Evolutionary conservation across 2,797 vertebrate species (phyloP), one percentile per base, ranked within the genome.

Genomic region (Gambelia wislizenii): DNA sequence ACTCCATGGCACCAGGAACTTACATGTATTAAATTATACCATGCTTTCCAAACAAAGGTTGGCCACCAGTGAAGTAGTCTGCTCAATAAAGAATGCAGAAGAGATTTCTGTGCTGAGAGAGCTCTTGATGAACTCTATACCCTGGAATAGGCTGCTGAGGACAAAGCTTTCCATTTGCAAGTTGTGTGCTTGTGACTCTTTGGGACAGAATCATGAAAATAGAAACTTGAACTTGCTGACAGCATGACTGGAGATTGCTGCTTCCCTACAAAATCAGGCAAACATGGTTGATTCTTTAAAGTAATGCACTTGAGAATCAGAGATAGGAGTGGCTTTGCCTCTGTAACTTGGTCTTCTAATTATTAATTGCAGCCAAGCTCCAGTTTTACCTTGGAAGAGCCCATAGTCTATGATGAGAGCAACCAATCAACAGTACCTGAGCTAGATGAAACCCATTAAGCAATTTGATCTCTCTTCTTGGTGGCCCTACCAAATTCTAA

Each of bases 221-320:
- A 22, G 2, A 52, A 69, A 70, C 83, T 69, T 47, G 64, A 76
- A 39, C 30, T 83, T 33, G 14, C 54, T 79, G 82, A 64, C 47
- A 36, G 74, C 33, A 18, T 8, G 75, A 8, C 64, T 30, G 44
- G 56, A 47, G 59, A 5, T 67, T 82, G 90, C 83, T 52, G 83
- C 83, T 89, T 49, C 7, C 74, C 59, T 84, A 6, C 54, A 84
- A 79, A 0, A 4, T 44, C 84, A 72, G 44, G 22, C 59, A 56
- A 56, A 6, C 14, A 25, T 72, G 3, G 36, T 69, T 87, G 76
- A 52, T 39, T 84, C 20, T 22, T 69, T 0, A n/a, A 16, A 20
- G 67, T 59, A 61, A 49, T 85, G 85, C 33, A 79, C 1, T 88
- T 69, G 20, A 1, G 85, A 88, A 84, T 33, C 39, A 85, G 81